Conservation (phyloP, 2,113 vertebrate genomes). For the Sterrhoptilus dennistouni region DNA sequence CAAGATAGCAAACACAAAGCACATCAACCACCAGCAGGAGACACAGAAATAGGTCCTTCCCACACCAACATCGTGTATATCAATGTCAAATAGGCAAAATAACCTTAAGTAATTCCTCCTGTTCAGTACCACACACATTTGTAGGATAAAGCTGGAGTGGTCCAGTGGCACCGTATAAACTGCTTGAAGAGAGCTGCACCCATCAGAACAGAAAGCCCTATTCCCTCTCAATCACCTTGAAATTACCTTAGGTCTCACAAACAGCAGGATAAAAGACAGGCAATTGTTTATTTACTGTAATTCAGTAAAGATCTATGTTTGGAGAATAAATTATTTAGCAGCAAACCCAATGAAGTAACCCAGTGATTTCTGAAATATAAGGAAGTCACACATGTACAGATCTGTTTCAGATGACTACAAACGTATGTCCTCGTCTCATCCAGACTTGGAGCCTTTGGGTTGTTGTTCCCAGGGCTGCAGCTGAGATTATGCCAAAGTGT, state of each 20-base stretch:
- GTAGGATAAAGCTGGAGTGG: not conserved
- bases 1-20: not conserved
- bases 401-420: not conserved
- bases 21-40: not conserved
- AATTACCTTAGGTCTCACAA: not conserved
- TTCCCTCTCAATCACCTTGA: not conserved
- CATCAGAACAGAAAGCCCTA: not conserved
- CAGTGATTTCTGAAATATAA: not conserved
- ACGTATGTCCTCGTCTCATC: rapidly evolving
- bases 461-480: not conserved
- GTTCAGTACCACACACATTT: rapidly evolving
- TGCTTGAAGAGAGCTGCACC: not conserved
- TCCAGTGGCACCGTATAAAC: not conserved
- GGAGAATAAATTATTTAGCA: not conserved
- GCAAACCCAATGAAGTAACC: not conserved
- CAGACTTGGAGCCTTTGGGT: rapidly evolving
- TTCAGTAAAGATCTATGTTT: not conserved
- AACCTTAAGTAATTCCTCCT: not conserved
- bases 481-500: not conserved
- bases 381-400: not conserved
- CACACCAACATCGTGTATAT: not conserved
- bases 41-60: not conserved
- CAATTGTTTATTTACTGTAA: not conserved
- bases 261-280: not conserved
- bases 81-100: not conserved